A percentile compares a stretch with the other conserved stretches of the same genome.
Evolutionary conservation across 2,888 invertebrate genomes (phyloP).

Genomic region (Caenorhabditis drosophilae): DNA sequence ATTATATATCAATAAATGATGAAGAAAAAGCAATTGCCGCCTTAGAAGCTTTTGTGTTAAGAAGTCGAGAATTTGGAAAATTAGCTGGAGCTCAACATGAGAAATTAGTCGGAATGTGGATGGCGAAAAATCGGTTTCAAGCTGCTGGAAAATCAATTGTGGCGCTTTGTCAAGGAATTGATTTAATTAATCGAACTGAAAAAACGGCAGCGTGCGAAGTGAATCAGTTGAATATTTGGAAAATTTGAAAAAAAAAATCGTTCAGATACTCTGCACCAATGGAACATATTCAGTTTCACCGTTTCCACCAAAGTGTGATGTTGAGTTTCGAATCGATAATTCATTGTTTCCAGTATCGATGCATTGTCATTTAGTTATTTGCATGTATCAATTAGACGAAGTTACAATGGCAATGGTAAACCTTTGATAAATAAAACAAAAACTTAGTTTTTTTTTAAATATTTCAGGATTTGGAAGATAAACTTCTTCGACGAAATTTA

Average conservation of each 20-base stretch:
- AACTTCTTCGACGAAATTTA: slow-evolving; percentile 38
- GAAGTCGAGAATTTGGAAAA: slow-evolving; percentile 57
- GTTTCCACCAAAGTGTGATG: slow-evolving; percentile 45
- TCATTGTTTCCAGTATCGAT: slow-evolving; percentile 20
- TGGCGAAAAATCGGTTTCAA: slow-evolving; percentile 44
- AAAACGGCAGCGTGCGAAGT: slow-evolving; percentile 17
- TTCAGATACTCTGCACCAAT: slow-evolving; percentile 48
- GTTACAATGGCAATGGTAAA: slow-evolving; percentile 4
- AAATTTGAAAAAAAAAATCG: too few relatives aligned
- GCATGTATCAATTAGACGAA: slow-evolving; percentile 15
- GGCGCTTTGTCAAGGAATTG: slow-evolving; percentile 49
- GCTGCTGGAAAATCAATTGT: slow-evolving; percentile 60
- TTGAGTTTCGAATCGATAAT: slow-evolving; percentile 28
- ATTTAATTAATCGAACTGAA: slow-evolving; percentile 6
- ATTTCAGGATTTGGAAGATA: slow-evolving; percentile 38
- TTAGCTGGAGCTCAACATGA: slow-evolving; percentile 45
- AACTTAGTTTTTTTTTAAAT: neutral
- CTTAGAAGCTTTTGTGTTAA: slow-evolving; percentile 58
- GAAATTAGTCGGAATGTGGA: slow-evolving; percentile 45
- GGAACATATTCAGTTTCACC: slow-evolving; percentile 53
- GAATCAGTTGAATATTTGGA: too few relatives aligned
- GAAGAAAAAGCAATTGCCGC: slow-evolving; percentile 61
- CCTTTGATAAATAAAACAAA: neutral
- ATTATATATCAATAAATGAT: slow-evolving; percentile 61
- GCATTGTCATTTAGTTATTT: slow-evolving; percentile 31